Evolutionary conservation across 2,113 vertebrate genomes (phyloP), one percentile per base, ranked within the genome.

Genomic region (Psilopogon haemacephalus): DNA sequence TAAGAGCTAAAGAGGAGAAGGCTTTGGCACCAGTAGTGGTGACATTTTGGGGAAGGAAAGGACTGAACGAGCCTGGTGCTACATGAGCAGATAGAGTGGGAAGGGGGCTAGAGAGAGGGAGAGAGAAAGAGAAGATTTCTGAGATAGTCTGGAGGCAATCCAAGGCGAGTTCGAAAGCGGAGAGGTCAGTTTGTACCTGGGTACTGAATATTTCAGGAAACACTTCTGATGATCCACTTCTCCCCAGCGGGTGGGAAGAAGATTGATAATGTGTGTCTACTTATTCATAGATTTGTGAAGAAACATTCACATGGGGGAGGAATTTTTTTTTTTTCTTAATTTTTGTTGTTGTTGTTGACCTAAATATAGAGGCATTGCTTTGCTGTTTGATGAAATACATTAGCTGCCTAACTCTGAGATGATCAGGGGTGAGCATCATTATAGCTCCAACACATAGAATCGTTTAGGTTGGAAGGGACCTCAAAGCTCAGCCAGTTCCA

Each of bases 1-100:
- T 95, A 96, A 75, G 94, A 96, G 93, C 4, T 87, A 94, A 96
- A 96, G 96, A 96, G 96, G 94, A 95, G 95, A 96, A 96, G 96
- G 94, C 96, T 96, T 94, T 96, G 93, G 95, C 95, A 96, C 71
- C 93, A 94, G 79, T 74, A 95, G 72, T 95, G 94, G 95, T 96
- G 95, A 95, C 95, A 91, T 96, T 96, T 95, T 95, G 87, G 95
- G 93, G 71, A 12, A 71, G 95, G 85, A 91, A 93, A 71, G 95
- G 95, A 90, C 96, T 92, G 91, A 94, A 85, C 1, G 27, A 91
- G 78, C 87, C 84, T 94, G 91, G 91, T 95, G 95, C 93, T 96
- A 89, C 91, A 94, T 64, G 85, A 96, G 79, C 82, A 91, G 87
- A 96, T 89, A 95, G 91, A 95, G 94, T 94, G 93, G 94, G 89